Conservation (phyloP, 2,888 invertebrate species). For the Pseudococcus jackbeardsleyi region DNA sequence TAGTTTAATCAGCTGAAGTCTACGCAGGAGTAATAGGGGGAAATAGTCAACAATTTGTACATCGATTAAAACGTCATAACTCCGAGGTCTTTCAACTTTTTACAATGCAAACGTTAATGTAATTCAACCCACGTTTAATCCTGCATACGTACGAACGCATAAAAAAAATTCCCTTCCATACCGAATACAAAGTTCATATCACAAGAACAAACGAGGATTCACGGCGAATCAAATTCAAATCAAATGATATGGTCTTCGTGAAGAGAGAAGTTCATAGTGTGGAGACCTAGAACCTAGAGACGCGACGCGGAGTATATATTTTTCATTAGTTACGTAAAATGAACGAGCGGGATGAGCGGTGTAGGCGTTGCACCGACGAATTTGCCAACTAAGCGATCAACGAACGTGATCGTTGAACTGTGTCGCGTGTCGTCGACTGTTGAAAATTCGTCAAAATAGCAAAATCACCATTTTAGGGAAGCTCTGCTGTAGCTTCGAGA, state of each 20-base stretch:
- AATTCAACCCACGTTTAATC: slow-evolving; percentile 1
- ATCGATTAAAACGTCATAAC: not conserved
- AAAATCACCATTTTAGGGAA: slow-evolving; percentile 55
- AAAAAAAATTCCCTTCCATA: slow-evolving; percentile 6
- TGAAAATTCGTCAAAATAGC: slow-evolving; percentile 53
- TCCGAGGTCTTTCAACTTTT: not conserved
- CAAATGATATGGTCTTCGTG: not conserved
- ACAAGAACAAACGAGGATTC: slow-evolving; percentile 10
- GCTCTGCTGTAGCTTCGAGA: not conserved
- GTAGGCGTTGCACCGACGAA: slow-evolving; percentile 59
- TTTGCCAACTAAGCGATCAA: slow-evolving; percentile 63
- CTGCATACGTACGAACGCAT: not conserved
- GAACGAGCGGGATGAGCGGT: slow-evolving; percentile 1
- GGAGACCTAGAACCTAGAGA: not conserved
- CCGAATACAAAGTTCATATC: not conserved
- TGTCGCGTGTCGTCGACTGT: slow-evolving; percentile 64
- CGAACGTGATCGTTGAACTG: slow-evolving; percentile 64
- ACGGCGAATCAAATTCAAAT: slow-evolving; percentile 25
- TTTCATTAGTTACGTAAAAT: slow-evolving; percentile 25
- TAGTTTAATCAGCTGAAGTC: not conserved
- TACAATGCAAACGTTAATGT: not conserved
- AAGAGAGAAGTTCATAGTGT: slow-evolving; percentile 6
- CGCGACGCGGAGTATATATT: not conserved
- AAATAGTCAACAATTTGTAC: not conserved
- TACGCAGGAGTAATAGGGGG: not conserved